Evolutionary conservation across 2,888 invertebrate species (phyloP).

Genomic region (Sussaba pulchella): DNA sequence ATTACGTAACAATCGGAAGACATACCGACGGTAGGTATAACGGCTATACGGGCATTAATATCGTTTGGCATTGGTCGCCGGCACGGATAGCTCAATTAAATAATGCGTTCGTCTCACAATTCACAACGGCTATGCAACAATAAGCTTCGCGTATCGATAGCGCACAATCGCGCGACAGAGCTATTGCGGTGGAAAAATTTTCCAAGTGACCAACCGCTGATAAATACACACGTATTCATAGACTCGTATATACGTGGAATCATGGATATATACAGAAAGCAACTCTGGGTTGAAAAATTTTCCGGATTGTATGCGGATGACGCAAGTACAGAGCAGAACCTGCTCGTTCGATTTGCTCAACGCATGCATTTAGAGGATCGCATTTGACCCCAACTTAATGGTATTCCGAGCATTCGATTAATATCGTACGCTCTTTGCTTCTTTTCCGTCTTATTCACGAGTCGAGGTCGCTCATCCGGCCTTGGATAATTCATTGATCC

Average conservation of each 20-base stretch:
- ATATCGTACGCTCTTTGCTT: constrained; percentile 62
- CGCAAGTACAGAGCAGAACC: constrained; percentile 44
- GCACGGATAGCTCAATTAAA: constrained; percentile 5
- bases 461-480: constrained; percentile 27
- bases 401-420: constrained; percentile 76
- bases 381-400: constrained; percentile 75
- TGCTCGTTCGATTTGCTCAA: constrained; percentile 16
- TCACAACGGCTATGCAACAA: background rate
- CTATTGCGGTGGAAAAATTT: constrained; percentile 35
- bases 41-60: background rate
- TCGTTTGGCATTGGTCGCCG: background rate
- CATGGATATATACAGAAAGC: background rate
- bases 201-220: constrained; percentile 17
- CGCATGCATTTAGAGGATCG: constrained; percentile 53
- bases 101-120: constrained; percentile 4
- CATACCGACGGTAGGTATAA: background rate
- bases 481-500: constrained; percentile 60
- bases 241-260: background rate
- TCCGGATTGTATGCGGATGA: constrained; percentile 54
- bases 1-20: constrained; percentile 11
- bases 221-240: background rate
- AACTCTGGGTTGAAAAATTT: constrained; percentile 51
- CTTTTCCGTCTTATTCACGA: constrained; percentile 43
- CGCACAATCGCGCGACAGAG: background rate
- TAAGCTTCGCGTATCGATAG: background rate